Evolutionary conservation across 1,140 invertebrate species (phyloP).

Genomic region (Pinna nobilis): DNA sequence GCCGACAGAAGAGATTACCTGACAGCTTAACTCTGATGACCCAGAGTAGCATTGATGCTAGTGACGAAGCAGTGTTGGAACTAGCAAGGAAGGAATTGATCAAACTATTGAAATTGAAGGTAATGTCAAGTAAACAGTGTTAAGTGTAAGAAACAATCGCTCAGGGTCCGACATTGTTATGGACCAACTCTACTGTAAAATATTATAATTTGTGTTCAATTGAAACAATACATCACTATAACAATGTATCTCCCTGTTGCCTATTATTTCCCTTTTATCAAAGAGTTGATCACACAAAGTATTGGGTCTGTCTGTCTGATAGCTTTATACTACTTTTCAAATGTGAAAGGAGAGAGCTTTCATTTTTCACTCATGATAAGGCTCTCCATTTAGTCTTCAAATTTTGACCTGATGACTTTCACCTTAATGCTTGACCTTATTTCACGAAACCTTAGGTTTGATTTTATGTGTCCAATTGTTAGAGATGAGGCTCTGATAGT

Average conservation of each 20-base stretch:
- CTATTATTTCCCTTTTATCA: neutral
- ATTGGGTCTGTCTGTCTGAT: neutral
- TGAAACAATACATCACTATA: neutral
- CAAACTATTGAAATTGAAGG: slow-evolving; percentile 67
- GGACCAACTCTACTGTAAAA: no score
- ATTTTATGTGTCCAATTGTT: no score
- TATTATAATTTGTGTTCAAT: neutral
- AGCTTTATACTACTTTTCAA: no score
- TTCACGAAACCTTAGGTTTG: no score
- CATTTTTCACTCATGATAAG: no score
- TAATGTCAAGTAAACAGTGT: slow-evolving; percentile 14
- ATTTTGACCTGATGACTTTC: no score
- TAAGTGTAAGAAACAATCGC: no score
- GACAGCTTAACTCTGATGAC: slow-evolving; percentile 19
- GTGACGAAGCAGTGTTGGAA: slow-evolving; percentile 60
- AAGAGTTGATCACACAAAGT: neutral
- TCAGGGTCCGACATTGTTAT: no score
- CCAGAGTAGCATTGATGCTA: slow-evolving; percentile 17
- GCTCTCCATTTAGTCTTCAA: no score
- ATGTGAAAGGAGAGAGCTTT: no score
- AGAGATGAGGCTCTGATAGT: no score
- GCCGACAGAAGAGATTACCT: neutral
- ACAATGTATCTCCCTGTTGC: neutral
- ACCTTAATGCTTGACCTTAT: no score
- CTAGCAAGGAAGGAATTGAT: slow-evolving; percentile 66